Conservation (phyloP, 2,113 vertebrate species). For the Perca fluviatilis region DNA sequence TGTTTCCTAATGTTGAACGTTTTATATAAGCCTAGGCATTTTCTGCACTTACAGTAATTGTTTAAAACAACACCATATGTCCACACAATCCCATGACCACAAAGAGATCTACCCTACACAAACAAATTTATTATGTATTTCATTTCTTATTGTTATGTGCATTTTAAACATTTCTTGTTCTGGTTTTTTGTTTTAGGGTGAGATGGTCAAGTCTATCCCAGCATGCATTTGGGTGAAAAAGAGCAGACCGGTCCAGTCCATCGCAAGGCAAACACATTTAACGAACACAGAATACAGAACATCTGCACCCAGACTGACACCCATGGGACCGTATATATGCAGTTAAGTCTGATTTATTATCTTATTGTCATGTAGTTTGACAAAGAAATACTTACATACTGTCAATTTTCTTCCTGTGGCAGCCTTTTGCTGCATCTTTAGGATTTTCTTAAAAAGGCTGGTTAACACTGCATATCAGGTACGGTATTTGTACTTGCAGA, state of each 20-base stretch:
- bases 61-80: not conserved
- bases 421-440: not conserved
- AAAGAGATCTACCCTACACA: not conserved
- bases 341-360: not conserved
- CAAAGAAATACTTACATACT: too few species aligned
- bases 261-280: not conserved
- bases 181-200: not conserved
- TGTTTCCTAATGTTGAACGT: not conserved
- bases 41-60: not conserved
- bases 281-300: not conserved
- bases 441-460: too few species aligned
- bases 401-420: too few species aligned
- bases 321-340: too few species aligned
- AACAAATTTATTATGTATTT: not conserved
- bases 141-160: not conserved
- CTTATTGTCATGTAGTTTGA: not conserved
- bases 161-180: not conserved
- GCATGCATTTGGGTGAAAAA: not conserved
- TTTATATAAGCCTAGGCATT: too few species aligned
- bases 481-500: constrained; percentile 18
- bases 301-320: not conserved
- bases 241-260: not conserved
- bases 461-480: not conserved
- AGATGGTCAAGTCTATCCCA: not conserved
- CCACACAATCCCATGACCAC: not conserved